Conservation (phyloP, 2,797 vertebrate species). For the Coranthus polyacanthus region DNA sequence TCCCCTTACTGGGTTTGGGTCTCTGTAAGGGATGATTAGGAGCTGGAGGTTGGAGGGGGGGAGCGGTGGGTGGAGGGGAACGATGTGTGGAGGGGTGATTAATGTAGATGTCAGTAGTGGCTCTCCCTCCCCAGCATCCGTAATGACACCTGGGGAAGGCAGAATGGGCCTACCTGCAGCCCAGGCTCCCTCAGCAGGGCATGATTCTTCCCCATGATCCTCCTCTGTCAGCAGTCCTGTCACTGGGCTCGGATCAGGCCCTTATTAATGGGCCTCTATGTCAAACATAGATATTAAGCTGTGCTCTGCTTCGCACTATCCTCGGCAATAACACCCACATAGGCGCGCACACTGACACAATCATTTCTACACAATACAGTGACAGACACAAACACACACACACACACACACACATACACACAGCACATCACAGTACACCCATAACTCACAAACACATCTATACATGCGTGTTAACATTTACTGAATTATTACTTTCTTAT, state of each 20-base stretch:
- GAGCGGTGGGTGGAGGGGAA: slow-evolving; percentile 7
- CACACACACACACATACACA: slow-evolving; percentile 26
- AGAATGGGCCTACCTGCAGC: slow-evolving; percentile 79
- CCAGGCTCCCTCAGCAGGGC: slow-evolving; percentile 80
- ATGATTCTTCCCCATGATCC: slow-evolving; percentile 87
- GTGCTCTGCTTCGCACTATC: slow-evolving; percentile 69
- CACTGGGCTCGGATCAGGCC: slow-evolving; percentile 86
- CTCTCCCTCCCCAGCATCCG: slow-evolving; percentile 78
- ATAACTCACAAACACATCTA: slow-evolving; percentile 64
- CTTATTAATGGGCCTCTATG: slow-evolving; percentile 90
- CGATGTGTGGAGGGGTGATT: slow-evolving; percentile 85
- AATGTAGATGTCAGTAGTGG: slow-evolving; percentile 87
- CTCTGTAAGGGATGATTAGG: slow-evolving; percentile 82
- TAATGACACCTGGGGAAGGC: slow-evolving; percentile 86
- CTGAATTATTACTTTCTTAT: slow-evolving; percentile 73
- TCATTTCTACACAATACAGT: slow-evolving; percentile 57
- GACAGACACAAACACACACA: slow-evolving; percentile 54
- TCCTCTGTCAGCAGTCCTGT: slow-evolving; percentile 90
- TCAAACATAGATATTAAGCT: slow-evolving; percentile 90
- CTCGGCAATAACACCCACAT: slow-evolving; percentile 70
- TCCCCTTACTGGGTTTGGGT: slow-evolving; percentile 78
- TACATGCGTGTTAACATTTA: slow-evolving; percentile 27
- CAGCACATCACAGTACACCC: slow-evolving; percentile 16
- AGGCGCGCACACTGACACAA: slow-evolving; percentile 46
- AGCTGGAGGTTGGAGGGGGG: slow-evolving; percentile 61